phyloP scores from a whole-genome alignment of 2,113 vertebrate species.

The Takifugu bimaculatus region DNA sequence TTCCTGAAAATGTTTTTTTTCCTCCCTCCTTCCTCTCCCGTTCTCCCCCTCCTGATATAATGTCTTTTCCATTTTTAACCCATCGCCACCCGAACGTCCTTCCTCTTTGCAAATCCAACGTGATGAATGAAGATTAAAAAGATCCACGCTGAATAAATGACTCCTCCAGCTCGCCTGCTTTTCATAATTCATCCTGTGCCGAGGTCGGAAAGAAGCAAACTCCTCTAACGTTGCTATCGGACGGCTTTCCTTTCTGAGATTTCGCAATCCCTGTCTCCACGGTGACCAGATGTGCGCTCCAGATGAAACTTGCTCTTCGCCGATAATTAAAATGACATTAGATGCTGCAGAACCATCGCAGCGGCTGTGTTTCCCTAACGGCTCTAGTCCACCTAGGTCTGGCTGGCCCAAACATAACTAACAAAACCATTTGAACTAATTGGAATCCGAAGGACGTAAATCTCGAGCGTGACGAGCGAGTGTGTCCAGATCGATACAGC shows the following conservation, averaged over 20 bases:
- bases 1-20: slow-evolving; percentile 79
- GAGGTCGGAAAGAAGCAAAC: slow-evolving; percentile 24
- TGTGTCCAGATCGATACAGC: slow-evolving; percentile 71
- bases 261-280: slow-evolving; percentile 11
- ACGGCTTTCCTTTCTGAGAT: slow-evolving; percentile 5
- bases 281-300: slow-evolving; percentile 27
- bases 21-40: slow-evolving; percentile 48
- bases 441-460: slow-evolving; percentile 64
- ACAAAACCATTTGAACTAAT: slow-evolving; percentile 62
- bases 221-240: slow-evolving; percentile 12
- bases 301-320: slow-evolving; percentile 9
- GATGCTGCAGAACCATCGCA: slow-evolving; percentile 6
- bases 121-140: slow-evolving; percentile 69
- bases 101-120: slow-evolving; percentile 65
- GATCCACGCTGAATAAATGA: slow-evolving; percentile 56
- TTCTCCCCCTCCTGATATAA: slow-evolving; percentile 65
- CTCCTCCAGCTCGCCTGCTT: slow-evolving; percentile 50
- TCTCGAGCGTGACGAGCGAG: slow-evolving; percentile 65
- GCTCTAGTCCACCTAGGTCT: neutral
- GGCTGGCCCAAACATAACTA: slow-evolving; percentile 21
- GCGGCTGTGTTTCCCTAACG: neutral
- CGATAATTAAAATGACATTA: slow-evolving; percentile 21
- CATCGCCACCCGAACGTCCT: slow-evolving; percentile 75
- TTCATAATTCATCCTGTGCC: slow-evolving; percentile 49
- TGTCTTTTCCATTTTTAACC: slow-evolving; percentile 83